A percentile compares a stretch with the other conserved stretches of the same genome.
These are phyloP conservation scores for Noctilio leporinus DNA, from an alignment of 2,113 vertebrate genomes.

Conservation along the genomic window DNA sequence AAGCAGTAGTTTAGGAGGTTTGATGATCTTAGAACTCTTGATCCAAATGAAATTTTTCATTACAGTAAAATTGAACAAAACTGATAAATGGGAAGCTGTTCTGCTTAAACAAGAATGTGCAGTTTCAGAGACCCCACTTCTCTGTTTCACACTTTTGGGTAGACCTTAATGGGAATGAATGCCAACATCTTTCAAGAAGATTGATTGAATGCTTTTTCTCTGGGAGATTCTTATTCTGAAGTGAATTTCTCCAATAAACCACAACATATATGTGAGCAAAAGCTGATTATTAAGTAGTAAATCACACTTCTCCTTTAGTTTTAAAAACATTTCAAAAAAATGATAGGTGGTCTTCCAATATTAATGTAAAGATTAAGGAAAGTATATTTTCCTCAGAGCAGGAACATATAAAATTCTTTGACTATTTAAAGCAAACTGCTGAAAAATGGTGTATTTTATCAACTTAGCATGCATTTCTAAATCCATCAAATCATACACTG, in stretches of 20 bases:
- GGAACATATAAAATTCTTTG: background rate
- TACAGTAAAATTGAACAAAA: background rate
- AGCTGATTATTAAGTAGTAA: background rate
- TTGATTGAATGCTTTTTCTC: background rate
- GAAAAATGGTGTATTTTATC: slow-evolving; percentile 1
- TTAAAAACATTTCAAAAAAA: slow-evolving; percentile 29
- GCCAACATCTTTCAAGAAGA: background rate
- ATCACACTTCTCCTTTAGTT: background rate
- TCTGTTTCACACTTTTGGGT: background rate
- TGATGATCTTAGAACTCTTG: slow-evolving; percentile 39
- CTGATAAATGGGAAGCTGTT: background rate
- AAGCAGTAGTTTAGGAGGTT: slow-evolving; percentile 5
- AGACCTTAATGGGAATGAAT: background rate
- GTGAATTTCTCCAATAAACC: background rate
- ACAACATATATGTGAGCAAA: background rate
- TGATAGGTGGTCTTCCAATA: background rate
- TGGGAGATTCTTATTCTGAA: background rate
- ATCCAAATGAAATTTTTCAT: slow-evolving; percentile 53
- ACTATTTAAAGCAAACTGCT: slow-evolving; percentile 1
- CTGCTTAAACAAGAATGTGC: background rate
- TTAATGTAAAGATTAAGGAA: background rate
- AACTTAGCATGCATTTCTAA: background rate
- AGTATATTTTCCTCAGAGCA: background rate
- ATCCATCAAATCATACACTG: background rate
- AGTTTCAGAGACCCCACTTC: background rate